Evolutionary conservation across 2,797 vertebrate genomes (phyloP).

Genomic region (Odontamblyopus lacepedii): DNA sequence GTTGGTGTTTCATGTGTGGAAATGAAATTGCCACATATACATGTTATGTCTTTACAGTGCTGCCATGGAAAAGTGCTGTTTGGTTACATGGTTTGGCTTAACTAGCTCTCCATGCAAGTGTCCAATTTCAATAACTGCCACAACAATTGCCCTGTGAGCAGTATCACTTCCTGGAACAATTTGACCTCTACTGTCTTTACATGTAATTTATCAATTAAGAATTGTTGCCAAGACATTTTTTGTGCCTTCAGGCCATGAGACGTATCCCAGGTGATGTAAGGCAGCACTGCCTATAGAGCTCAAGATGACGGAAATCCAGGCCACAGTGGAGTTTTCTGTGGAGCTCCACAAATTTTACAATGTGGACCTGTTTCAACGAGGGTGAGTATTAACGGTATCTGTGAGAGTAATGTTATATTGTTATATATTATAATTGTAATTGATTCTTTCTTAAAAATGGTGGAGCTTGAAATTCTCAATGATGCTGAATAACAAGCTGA

Average conservation of each 20-base stretch:
- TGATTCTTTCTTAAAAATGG: no score
- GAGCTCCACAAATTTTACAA: conserved; percentile 99
- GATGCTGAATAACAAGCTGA: no score
- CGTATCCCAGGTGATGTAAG: conserved; percentile 79
- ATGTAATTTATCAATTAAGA: background rate
- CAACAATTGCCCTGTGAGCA: conserved; percentile 7
- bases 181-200: background rate
- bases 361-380: conserved; percentile 99
- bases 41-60: background rate
- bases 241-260: conserved; percentile 44
- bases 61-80: conserved; percentile 18
- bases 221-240: background rate
- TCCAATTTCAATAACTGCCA: conserved; percentile 22
- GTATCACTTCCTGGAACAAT: background rate
- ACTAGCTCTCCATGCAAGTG: conserved; percentile 1
- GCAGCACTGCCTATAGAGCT: conserved; percentile 77
- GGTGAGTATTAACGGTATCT: conserved; percentile 75
- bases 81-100: conserved; percentile 30
- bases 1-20: background rate
- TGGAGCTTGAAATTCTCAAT: no score
- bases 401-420: background rate
- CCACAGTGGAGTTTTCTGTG: conserved; percentile 98
- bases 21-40: background rate
- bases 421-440: no score
- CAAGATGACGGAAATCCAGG: conserved; percentile 97